These are phyloP conservation scores for Pelobates fuscus DNA, from an alignment of 2,113 vertebrate genomes.

Conservation along the genomic window DNA sequence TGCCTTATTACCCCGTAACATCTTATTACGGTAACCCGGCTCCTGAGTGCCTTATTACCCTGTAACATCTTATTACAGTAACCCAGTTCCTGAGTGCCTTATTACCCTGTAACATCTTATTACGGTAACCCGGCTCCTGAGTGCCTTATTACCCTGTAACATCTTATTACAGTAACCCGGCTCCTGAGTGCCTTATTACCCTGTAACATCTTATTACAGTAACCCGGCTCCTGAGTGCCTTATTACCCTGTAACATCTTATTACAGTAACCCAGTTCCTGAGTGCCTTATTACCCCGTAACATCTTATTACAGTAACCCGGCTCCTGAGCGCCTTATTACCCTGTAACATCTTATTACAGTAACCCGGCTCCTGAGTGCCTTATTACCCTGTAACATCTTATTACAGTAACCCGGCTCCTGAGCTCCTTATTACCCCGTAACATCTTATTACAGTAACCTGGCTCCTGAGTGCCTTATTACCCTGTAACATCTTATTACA, in stretches of 20 bases:
- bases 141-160: slow-evolving; percentile 11
- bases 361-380: slow-evolving; percentile 2
- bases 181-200: slow-evolving; percentile 5
- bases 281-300: slow-evolving; percentile 28
- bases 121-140: slow-evolving; percentile 24
- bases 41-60: slow-evolving; percentile 1
- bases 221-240: slow-evolving; percentile 14
- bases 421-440: too few relatives aligned
- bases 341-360: background rate
- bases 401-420: background rate
- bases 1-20: background rate
- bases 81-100: background rate
- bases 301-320: slow-evolving; percentile 18
- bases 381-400: background rate
- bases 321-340: background rate
- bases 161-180: slow-evolving; percentile 22
- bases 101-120: background rate
- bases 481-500: too few relatives aligned
- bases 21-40: background rate
- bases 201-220: slow-evolving; percentile 24
- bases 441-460: too few relatives aligned
- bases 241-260: slow-evolving; percentile 15
- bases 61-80: too few relatives aligned
- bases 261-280: slow-evolving; percentile 27
- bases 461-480: too few relatives aligned